Evolutionary conservation across 2,797 vertebrate species (phyloP), one percentile per base, ranked within the genome.

Genomic region (Galaxias olidus): DNA sequence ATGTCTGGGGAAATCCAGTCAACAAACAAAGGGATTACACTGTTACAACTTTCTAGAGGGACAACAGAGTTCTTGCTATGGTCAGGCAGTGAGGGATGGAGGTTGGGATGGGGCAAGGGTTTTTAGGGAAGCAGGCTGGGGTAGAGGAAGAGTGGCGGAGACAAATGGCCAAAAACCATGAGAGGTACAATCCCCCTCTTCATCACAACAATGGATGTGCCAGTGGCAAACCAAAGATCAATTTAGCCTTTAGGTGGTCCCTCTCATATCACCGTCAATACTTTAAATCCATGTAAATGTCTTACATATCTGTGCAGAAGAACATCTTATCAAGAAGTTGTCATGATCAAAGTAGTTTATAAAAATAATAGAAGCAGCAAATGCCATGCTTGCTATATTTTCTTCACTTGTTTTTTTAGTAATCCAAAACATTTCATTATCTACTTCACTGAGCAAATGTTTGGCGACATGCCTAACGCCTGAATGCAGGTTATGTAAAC

Each of bases 101-200:
- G 12, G 44, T 3, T 44, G 20, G 62, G 43, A 40, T 40, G 17
- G 19, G 9, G 62, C 44, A 10, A 30, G 30, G 2, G 46, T 11
- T 10, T 19, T 0, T 17, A 14, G 17, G 47, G 62, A 40, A 7
- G 45, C 47, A 71, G 30, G 15, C 14, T 72, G 43, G 71, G 71
- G 52, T 30, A 71, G 12, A 18, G 42, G 11, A 15, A 54, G 40
- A 55, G 19, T 44, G 58, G 20, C 66, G 46, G 51, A 71, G 54
- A 73, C 59, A 75, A 59, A 69, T 13, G 4, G 71, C 62, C 57
- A 55, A 72, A 75, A 81, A 65, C 61, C 59, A 64, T 47, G 44
- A 59, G 10, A 61, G 10, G 71, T 63, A 79, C 62, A 75, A 71
- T 59, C 48, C 20, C 42, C 58, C 65, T 68, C 65, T 59, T 56